Base-by-base conservation (phyloP, 2,113 vertebrate genomes). In the Mirza zaza region DNA sequence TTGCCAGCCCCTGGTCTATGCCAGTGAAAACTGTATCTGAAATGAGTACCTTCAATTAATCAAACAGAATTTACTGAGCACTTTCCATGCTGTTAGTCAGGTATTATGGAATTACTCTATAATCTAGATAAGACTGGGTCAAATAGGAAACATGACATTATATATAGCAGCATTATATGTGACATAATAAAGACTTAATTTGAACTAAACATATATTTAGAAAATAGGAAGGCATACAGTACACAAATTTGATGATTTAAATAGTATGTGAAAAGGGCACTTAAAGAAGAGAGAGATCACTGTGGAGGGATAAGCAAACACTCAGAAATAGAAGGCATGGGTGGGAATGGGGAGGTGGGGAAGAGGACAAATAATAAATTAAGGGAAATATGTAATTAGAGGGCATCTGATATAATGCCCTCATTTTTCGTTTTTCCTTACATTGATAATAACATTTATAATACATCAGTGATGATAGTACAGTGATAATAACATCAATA, bases 11-110 rank as follows among this genome's bases (percentile, higher is more conserved):
- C 48, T 88, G 14, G 4, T 63, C 34, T 85, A 5, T 96, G 73
- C 48, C 95, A 96, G 6, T n/a, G 50, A 90, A 94, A 81, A 61
- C 88, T 55, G 6, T 67, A 32, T 90, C 52, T 75, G 76, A 94
- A 68, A 67, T 50, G 42, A 52, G 91, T 70, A n/a, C 83, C 86
- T 42, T 75, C 13, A 11, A 6, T 67, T 57, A 76, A 57, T 86
- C 85, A 83, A 10, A 61, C 34, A 79, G n/a, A 34, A 25, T 65
- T 95, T 83, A 77, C 67, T n/a, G 27, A 88, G 29, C 8, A 2
- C 11, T 34, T 87, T 67, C 39, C 50, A 3, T 59, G 21, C 57
- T 20, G 13, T 50, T n/a, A 23, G 27, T 80, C 75, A 75, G 82
- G 32, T 21, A 32, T 3, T 4, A 17, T 59, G 45, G 73, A 48